Percentiles rank a stretch among this genome's conserved stretches.
phyloP scores from a whole-genome alignment of 2,113 vertebrate species.

The Onychorhynchus coronatus region DNA sequence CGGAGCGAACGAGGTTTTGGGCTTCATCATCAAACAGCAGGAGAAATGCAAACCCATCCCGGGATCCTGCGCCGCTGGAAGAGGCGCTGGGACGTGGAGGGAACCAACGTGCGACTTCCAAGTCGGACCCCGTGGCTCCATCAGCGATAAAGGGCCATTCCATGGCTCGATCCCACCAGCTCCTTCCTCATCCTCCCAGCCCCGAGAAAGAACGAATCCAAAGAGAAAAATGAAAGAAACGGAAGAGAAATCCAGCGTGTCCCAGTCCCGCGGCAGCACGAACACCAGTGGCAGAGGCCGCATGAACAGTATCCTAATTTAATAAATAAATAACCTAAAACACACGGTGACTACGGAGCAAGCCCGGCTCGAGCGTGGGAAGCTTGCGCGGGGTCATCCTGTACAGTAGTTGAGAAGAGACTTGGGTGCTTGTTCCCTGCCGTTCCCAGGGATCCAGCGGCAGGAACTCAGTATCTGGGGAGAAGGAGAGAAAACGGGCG shows the following conservation, averaged over 20 bases:
- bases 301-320: constrained; percentile 76
- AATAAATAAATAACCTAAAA: constrained; percentile 94
- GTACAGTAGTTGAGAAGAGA: constrained; percentile 74
- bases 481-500: neutral
- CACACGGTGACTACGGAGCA: constrained; percentile 70
- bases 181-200: neutral
- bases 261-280: constrained; percentile 57
- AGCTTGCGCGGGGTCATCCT: constrained; percentile 72
- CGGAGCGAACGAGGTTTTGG: neutral
- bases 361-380: constrained; percentile 71
- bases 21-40: rapidly evolving
- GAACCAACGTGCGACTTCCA: neutral
- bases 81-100: neutral
- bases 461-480: constrained; percentile 84
- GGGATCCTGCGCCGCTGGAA: neutral
- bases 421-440: constrained; percentile 47
- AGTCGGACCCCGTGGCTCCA: neutral
- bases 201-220: neutral
- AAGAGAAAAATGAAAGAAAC: neutral
- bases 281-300: constrained; percentile 75
- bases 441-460: constrained; percentile 36
- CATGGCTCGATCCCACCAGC: constrained; percentile 25
- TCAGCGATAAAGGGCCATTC: neutral
- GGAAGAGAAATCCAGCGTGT: neutral
- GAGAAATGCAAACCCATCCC: neutral